Evolutionary conservation across 2,797 vertebrate genomes (phyloP), one percentile per base, ranked within the genome.

Genomic region (Chloroceryle inda): DNA sequence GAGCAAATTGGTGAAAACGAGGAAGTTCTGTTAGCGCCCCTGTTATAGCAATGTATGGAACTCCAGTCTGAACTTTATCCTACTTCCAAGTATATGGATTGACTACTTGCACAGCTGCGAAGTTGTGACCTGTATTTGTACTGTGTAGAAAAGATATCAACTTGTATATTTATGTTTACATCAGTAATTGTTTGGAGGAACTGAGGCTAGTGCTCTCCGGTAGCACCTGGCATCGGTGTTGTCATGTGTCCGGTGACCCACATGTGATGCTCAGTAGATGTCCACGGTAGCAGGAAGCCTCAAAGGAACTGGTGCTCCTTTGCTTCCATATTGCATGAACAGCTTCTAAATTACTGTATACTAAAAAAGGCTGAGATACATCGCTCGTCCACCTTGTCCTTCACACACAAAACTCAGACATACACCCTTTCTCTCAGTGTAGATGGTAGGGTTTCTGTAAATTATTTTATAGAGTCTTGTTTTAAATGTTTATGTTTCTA

Each of bases 1-100:
- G 99, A 99, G 99, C 98, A 99, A 99, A 98, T 96, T 99, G 79
- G 99, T 99, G 97, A 99, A 99, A 99, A 99, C 99, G 68, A 99
- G 99, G 98, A 99, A 99, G 97, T 99, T 99, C 98, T 99, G 99
- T 97, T 99, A 99, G 98, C 98, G 97, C 97, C 98, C 98, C 95
- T 96, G 94, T 91, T 97, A 97, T 92, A 95, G 96, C 94, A 97
- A 97, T 98, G 97, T 89, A 95, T 97, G 98, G 99, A 98, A 98
- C 98, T 99, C 97, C 1, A 19, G 98, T 98, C 98, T 97, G 98
- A 99, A 94, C 85, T 6, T 53, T 98, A 98, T 98, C 98, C 98
- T 98, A 97, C 98, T 98, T 98, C 98, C 97, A 96, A 98, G 97
- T 98, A 97, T 97, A 98, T 61, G 95, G 98, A 99, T 98, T 98